phyloP scores from a whole-genome alignment of 1,140 invertebrate species.

The Aplysia californica region DNA sequence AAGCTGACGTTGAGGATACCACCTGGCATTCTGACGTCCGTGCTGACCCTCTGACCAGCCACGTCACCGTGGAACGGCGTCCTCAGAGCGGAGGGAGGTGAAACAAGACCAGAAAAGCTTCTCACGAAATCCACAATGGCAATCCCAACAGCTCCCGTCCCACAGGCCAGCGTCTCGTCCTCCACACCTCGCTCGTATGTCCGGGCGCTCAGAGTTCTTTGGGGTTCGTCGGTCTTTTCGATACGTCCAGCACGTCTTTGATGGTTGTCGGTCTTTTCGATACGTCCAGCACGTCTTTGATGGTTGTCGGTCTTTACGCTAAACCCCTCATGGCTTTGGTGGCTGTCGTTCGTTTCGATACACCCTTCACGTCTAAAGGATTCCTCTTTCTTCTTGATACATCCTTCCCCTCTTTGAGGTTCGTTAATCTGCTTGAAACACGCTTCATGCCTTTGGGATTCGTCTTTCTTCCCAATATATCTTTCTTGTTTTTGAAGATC shows the following conservation, averaged over 20 bases:
- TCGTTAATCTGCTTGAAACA: no score
- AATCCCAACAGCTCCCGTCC: conserved; percentile 37
- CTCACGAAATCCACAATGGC: conserved; percentile 24
- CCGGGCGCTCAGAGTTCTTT: neutral
- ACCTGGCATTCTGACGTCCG: neutral
- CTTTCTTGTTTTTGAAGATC: no score
- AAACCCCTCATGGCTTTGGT: neutral
- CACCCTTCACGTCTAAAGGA: no score
- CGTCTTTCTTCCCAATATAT: no score
- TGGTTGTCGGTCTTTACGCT: neutral
- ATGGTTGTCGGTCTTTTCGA: neutral
- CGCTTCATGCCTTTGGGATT: no score
- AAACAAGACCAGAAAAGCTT: neutral
- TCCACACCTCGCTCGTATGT: conserved; percentile 47
- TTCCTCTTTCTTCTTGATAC: no score
- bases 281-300: neutral
- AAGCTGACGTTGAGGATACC: conserved; percentile 20
- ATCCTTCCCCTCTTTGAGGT: no score
- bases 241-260: neutral
- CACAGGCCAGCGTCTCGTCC: conserved; percentile 40
- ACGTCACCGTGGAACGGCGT: neutral
- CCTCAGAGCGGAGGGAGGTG: neutral
- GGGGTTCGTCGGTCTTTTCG: neutral
- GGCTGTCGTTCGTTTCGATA: neutral
- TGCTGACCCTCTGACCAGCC: neutral